Base-by-base conservation (phyloP, 2,797 vertebrate genomes). In the Adrianichthys oophorus region DNA sequence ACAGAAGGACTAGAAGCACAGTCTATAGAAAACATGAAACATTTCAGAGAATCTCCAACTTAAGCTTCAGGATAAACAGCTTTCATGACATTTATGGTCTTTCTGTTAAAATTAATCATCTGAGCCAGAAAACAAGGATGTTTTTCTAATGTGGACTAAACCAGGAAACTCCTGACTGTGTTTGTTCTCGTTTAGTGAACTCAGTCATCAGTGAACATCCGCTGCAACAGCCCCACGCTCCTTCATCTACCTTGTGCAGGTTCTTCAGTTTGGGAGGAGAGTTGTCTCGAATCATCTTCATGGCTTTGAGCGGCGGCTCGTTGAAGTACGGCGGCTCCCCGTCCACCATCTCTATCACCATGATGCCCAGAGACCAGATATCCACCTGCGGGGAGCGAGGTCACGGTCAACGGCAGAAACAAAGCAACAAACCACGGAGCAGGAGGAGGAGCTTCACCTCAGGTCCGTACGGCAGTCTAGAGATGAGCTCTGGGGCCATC, bases 281-380 rank as follows among this genome's bases (percentile, higher is more conserved):
- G 76, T 98, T 98, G 91, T 98, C 96, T 7, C 97, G 92, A 66
- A 98, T 98, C 95, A 98, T 98, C 78, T 98, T 98, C 96, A 98
- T 98, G 48, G 96, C 96, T 83, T 98, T 98, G 15, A 98, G 90
- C 0, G 97, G 97, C 0, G 97, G 96, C 80, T 98, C 97, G 0
- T 98, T 98, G 74, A 98, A 98, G 64, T 98, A 98, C 0, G 97
- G 97, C 0, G 96, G 96, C 18, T 99, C 97, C 41, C 97, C 97
- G 0, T 98, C 97, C 15, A 98, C 96, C 97, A 98, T 99, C 88
- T 98, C 97, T 0, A 98, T 98, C 23, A 98, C 97, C 97, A 98
- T 98, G 65, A 98, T 94, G 0, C 96, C 96, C 72, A 98, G 89
- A 0, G 97, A 98, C 97, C 97, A 98, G 85, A 98, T 95, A 52